Evolutionary conservation across 2,797 vertebrate genomes (phyloP).

Genomic region (Cuculus canorus): DNA sequence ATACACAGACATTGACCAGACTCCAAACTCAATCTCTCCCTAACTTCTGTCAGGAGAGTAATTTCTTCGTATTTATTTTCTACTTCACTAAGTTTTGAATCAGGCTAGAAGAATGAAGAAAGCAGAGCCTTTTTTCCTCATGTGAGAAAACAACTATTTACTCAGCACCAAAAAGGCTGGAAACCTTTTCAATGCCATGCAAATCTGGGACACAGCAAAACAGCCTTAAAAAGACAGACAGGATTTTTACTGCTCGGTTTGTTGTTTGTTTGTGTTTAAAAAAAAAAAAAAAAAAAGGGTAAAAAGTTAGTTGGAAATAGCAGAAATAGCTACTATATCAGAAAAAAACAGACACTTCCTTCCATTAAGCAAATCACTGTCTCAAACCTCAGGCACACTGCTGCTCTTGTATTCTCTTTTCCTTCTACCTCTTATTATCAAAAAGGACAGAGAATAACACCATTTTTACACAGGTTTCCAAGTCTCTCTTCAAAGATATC

Average conservation of each 20-base stretch:
- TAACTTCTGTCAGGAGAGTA: background rate
- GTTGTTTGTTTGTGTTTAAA: too few relatives aligned
- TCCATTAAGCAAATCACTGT: background rate
- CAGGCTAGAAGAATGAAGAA: background rate
- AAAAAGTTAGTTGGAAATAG: background rate
- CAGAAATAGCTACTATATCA: background rate
- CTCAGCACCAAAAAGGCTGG: background rate
- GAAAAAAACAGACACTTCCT: background rate
- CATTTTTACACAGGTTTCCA: background rate
- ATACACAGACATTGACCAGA: background rate
- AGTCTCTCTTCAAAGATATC: background rate
- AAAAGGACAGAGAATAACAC: background rate
- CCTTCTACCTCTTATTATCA: background rate
- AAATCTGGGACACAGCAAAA: background rate
- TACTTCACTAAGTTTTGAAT: background rate
- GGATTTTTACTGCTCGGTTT: background rate
- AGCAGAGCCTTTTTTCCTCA: background rate
- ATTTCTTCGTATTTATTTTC: background rate
- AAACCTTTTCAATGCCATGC: background rate
- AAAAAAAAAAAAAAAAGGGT: too few relatives aligned
- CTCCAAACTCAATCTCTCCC: background rate
- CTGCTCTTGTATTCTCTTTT: background rate
- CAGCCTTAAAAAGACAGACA: background rate
- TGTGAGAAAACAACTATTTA: slow-evolving; percentile 13
- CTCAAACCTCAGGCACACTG: background rate